Base-by-base conservation (phyloP, 2,888 invertebrate species). In the Chirona hameri region DNA sequence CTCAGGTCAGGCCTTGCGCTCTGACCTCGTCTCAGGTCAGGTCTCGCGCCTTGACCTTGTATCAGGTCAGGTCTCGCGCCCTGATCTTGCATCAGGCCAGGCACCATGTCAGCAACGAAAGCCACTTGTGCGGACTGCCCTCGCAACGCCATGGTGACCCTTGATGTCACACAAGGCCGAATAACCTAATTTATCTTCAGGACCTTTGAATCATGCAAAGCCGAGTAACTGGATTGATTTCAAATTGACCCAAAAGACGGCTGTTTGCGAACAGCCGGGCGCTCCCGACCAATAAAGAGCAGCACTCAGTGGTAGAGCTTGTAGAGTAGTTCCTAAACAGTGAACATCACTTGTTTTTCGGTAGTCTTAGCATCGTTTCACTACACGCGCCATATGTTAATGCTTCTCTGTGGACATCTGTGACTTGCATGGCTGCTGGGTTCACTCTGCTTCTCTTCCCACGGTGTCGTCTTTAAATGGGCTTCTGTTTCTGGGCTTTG, bases 211-310 rank as follows among this genome's bases (percentile, higher is more conserved):
- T 39, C 39, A 39, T 39, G 39, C 39, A 39, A 39, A 39, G 7
- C 39, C 39, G 39, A 39, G 7, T 39, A 39, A 39, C 39, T 39
- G 39, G 39, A 39, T 39, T 39, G 39, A 2, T 39, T 39, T 39
- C 39, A 39, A 39, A 39, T 39, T 39, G 83, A 83, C 83, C 83
- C 83, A 83, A 82, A 83, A 83, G 83, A 82, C 82, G 83, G 83
- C 52, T 83, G 81, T 39, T 39, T 39, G 83, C 79, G 81, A 57
- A 79, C 31, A 65, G 79, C 60, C 29, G 83, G 24, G 46, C 57
- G 39, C 80, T 31, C 31, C 46, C 12, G 76, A 24, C 76, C 24
- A 7, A 12, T 9, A 46, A 14, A 76, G 76, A 76, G 46, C 76
- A 76, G 76, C 76, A 76, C 18, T 76, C 76, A 76, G 76, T 27